Base-by-base conservation (phyloP, 2,888 invertebrate genomes). In the Calliopum simillimum region DNA sequence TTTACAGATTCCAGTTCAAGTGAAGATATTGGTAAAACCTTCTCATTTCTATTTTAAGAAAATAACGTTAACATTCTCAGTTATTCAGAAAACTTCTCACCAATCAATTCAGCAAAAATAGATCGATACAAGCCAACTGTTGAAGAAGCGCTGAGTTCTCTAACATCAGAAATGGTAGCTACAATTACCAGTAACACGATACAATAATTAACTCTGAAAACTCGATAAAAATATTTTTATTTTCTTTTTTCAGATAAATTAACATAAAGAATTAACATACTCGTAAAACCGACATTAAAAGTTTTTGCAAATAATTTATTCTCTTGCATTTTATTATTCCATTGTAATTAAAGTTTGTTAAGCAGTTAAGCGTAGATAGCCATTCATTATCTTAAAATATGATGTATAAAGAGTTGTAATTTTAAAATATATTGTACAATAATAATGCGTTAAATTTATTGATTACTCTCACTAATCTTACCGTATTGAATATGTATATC, bases 1-100 rank as follows among this genome's bases (percentile, higher is more conserved):
- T 98, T 96, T 88, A 98, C 98, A 49, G 96, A 97, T 87, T 98
- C 97, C 80, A 97, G 97, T 87, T 96, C 96, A 87, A 95, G 95
- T 88, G 92, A 92, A 79, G 95, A 95, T 87, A 92, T 92, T 88
- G 90, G 91, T 88, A 84, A 82, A 78, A 64, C 13, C n/a, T 41
- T 23, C 11, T 59, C 14, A 41, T 13, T 43, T 47, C 41, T n/a
- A n/a, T 41, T 14, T 46, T 6, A 46, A n/a, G 19, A 66, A 41
- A 19, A 25, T 53, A 46, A 43, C 23, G 46, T 61, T 65, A 59
- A 58, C 33, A 59, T 41, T 14, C 6, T 5, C 19, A 41, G 46
- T 21, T 75, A 80, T 79, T 70, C 80, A 84, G 85, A 84, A 77
- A 81, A 84, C 76, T 84, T 83, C 84, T 91, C 91, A 76, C 86